A percentile compares a stretch with the other conserved stretches of the same genome.
These are phyloP conservation scores for Geodia barretti DNA, from an alignment of 37 sponge, comb jelly and placozoan species.

Conservation along the genomic window DNA sequence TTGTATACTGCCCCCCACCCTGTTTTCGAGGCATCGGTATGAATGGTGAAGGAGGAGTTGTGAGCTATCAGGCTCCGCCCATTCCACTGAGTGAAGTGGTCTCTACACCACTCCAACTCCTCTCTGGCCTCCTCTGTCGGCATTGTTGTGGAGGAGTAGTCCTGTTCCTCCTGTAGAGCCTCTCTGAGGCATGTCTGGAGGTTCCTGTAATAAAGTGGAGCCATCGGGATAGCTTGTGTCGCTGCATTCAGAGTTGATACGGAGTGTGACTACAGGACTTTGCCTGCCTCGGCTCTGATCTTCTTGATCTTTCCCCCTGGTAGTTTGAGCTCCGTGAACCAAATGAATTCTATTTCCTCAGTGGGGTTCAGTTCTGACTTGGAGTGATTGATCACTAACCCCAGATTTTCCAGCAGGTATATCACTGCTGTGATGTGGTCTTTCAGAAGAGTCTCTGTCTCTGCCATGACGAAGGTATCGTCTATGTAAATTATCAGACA, in stretches of 20 bases:
- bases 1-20: slow-evolving; percentile 51
- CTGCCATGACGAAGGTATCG: slow-evolving; percentile 52
- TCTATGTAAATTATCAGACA: slow-evolving; percentile 39
- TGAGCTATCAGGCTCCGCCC: slow-evolving; percentile 17
- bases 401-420: slow-evolving; percentile 36
- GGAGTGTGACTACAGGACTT: background rate
- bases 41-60: background rate
- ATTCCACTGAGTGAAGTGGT: slow-evolving; percentile 44
- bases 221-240: slow-evolving; percentile 18
- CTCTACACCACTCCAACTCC: slow-evolving; percentile 37
- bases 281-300: slow-evolving; percentile 2
- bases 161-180: slow-evolving; percentile 11
- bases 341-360: slow-evolving; percentile 52
- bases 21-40: slow-evolving; percentile 46
- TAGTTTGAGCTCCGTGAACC: slow-evolving; percentile 48
- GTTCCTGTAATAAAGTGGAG: slow-evolving; percentile 38
- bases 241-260: slow-evolving; percentile 24
- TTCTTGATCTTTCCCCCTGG: slow-evolving; percentile 34
- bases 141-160: slow-evolving; percentile 1
- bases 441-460: slow-evolving; percentile 9
- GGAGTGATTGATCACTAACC: slow-evolving; percentile 36
- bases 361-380: slow-evolving; percentile 16
- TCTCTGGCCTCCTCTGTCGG: slow-evolving; percentile 7
- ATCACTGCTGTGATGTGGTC: slow-evolving; percentile 7
- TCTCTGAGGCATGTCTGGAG: slow-evolving; percentile 14